phyloP scores from a whole-genome alignment of 2,797 vertebrate species.

The Paramormyrops hopkinsi region DNA sequence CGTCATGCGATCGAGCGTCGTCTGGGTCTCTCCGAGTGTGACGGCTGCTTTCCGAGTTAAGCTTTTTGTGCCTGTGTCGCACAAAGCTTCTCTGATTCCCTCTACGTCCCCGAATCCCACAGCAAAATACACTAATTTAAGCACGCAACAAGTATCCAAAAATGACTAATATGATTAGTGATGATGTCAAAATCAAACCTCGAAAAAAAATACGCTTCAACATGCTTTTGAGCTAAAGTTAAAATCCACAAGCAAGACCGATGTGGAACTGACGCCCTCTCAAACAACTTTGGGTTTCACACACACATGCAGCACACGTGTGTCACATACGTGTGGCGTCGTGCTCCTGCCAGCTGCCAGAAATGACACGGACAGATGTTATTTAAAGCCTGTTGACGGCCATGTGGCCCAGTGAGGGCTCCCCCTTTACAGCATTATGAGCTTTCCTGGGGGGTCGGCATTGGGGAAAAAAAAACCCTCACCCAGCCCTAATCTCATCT shows the following conservation, averaged over 20 bases:
- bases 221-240: not conserved
- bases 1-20: not conserved
- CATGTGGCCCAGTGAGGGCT: constrained; percentile 33
- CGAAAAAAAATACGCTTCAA: not conserved
- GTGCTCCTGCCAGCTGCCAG: not conserved
- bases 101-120: not conserved
- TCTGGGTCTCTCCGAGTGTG: not conserved
- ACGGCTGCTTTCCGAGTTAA: not conserved
- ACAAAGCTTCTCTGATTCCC: not conserved
- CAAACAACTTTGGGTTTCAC: not conserved
- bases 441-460: constrained; percentile 38
- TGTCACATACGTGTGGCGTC: not conserved
- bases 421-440: constrained; percentile 46
- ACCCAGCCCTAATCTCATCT: constrained; percentile 43
- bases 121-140: not conserved
- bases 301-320: not conserved
- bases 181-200: not conserved
- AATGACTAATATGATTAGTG: not conserved
- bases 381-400: constrained; percentile 15
- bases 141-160: not conserved
- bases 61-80: not conserved
- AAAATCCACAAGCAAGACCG: not conserved
- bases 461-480: constrained; percentile 26
- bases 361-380: not conserved
- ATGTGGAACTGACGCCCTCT: not conserved